Evolutionary conservation across 2,797 vertebrate genomes (phyloP), one percentile per base, ranked within the genome.

Genomic region (Micropoecilia bifurca): DNA sequence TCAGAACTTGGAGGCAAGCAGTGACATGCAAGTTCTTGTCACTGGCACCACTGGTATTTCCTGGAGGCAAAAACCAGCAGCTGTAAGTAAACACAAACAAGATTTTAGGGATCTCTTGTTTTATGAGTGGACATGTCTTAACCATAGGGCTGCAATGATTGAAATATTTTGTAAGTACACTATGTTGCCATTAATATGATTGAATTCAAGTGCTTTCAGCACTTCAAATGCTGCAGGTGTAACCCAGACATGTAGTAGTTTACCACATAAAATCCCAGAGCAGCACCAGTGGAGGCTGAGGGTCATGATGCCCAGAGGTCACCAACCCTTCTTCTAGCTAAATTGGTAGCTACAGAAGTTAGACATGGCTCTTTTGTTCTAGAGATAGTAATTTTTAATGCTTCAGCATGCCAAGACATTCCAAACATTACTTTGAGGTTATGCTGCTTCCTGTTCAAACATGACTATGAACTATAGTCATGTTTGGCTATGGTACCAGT

Each of bases 21-120:
- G 30, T 1, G 83, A 85, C 87, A 92, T 90, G 85, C 90, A 99
- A 72, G 97, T 99, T 74, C 95, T 96, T 74, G 94, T 99, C 14
- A 97, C 96, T 1, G 98, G 98, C 3, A 98, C 96, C 74, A 88
- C 93, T 2, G 99, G 98, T 2, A 98, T 99, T 76, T 96, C 96
- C 82, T 99, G 97, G 97, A 96, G 97, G 84, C 96, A 95, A 82
- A 98, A 97, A 89, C 95, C 96, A 0, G 4, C 74, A 20, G 84
- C 66, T 2, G 98, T 99, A 71, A 97, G 97, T 94, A 28, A 69
- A 46, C 6, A 61, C 47, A 22, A 43, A 46, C 4, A 69, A 48
- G 14, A 43, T 10, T 14, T 78, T 2, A 12, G 4, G 0, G 12
- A 1, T 2, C 1, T 50, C 2, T 59, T 30, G 41, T 61, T 73